Conservation (phyloP, 2,797 vertebrate genomes). For the Emys orbicularis region DNA sequence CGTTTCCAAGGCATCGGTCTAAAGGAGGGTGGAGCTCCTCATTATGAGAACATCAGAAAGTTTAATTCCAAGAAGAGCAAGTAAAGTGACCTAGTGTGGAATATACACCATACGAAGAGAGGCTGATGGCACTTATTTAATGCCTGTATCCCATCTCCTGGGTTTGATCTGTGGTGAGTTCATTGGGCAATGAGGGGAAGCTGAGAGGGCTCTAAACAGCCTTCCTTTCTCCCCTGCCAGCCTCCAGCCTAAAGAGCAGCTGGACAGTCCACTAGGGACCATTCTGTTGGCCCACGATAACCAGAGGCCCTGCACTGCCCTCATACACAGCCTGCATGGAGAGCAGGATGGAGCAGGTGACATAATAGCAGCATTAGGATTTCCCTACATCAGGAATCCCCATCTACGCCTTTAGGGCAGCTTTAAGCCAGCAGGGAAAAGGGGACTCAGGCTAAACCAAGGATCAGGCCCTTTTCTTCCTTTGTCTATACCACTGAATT, state of each 20-base stretch:
- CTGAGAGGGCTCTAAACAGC: not conserved
- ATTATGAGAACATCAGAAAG: not conserved
- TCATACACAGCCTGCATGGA: not conserved
- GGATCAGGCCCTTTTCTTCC: not conserved
- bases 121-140: not conserved
- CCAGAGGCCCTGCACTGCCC: not conserved
- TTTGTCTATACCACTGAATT: not conserved
- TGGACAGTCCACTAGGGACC: not conserved
- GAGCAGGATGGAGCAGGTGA: not conserved
- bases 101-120: not conserved
- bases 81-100: not conserved
- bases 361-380: not conserved
- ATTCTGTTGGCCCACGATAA: not conserved
- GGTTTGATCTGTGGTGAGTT: not conserved
- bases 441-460: not conserved
- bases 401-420: not conserved
- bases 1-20: not conserved
- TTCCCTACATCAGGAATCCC: not conserved
- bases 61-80: constrained; percentile 8
- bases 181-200: no score
- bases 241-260: not conserved
- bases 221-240: not conserved
- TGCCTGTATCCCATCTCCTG: not conserved
- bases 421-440: not conserved
- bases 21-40: not conserved